Conservation (phyloP, 1,140 invertebrate genomes). For the Nasonia longicornis region DNA sequence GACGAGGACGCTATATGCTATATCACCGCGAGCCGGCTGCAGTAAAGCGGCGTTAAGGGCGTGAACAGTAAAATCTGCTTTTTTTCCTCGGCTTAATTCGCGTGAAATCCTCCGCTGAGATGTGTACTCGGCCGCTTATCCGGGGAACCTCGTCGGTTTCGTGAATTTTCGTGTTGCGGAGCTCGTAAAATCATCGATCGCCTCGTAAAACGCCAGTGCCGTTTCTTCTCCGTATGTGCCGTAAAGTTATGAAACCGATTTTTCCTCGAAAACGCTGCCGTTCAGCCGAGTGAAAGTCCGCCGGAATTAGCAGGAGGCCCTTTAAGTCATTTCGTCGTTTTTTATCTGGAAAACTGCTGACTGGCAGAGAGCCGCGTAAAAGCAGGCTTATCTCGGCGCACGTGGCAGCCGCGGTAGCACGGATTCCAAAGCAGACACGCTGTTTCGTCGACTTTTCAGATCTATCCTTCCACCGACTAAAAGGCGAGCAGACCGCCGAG, state of each 20-base stretch:
- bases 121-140: background rate
- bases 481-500: background rate
- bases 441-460: slow-evolving; percentile 25
- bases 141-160: background rate
- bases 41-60: slow-evolving; percentile 5
- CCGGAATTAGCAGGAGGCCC: background rate
- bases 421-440: slow-evolving; percentile 19
- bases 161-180: background rate
- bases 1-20: slow-evolving; percentile 7
- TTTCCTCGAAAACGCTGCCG: background rate
- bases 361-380: background rate
- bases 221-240: no score
- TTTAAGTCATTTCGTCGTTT: background rate
- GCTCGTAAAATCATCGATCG: background rate
- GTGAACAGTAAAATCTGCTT: background rate
- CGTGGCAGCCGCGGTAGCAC: slow-evolving; percentile 12
- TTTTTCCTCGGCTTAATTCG: background rate
- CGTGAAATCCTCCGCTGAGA: background rate
- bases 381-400: slow-evolving; percentile 12
- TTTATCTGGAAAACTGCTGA: background rate
- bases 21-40: background rate
- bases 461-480: background rate
- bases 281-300: background rate
- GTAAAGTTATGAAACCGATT: no score
- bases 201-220: no score